Base-by-base conservation (phyloP, 2,113 vertebrate genomes). In the Struthio camelus region DNA sequence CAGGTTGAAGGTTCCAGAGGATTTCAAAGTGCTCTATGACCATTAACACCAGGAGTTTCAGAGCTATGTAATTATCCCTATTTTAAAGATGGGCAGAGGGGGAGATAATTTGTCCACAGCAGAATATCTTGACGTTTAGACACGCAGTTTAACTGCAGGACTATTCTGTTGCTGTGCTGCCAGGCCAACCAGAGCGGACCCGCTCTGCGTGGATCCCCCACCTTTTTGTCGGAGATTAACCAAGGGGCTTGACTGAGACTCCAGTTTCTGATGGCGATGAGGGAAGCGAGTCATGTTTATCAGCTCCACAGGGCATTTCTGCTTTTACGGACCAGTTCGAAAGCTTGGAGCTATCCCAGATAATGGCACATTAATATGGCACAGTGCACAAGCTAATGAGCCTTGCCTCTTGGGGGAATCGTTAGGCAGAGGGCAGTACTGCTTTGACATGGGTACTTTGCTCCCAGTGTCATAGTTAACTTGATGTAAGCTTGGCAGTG, bases 371-470 rank as follows among this genome's bases (percentile, higher is more conserved):
- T 96, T 95, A 90, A 38, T 36, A 73, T 87, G 85, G 87, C 87
- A 90, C 58, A 83, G 89, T 78, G 93, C 85, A 90, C 91, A 93
- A 87, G 20, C 75, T 94, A 94, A 95, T 8, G 91, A 96, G 40
- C 87, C 91, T 91, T 94, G 66, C 71, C 71, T 85, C 85, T 91
- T 95, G 76, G 58, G 83, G 91, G 87, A 87, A 89, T 73, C 81
- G 24, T 94, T 94, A 89, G 70, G 85, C 81, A 82, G 89, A 96
- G 85, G 91, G 44, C 84, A 97, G 66, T 69, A 73, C 53, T 85
- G 23, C 89, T 96, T 89, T 93, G 67, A 89, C 71, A 82, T 28
- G 71, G 92, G 30, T 56, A 32, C 82, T 91, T 95, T 85, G 75
- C 67, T 95, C 53, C 85, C 85, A 83, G 75, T 83, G 30, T 80